A percentile compares a stretch with the other conserved stretches of the same genome.
Evolutionary conservation across 2,113 vertebrate species (phyloP).

Genomic region (Microtus richardsoni): DNA sequence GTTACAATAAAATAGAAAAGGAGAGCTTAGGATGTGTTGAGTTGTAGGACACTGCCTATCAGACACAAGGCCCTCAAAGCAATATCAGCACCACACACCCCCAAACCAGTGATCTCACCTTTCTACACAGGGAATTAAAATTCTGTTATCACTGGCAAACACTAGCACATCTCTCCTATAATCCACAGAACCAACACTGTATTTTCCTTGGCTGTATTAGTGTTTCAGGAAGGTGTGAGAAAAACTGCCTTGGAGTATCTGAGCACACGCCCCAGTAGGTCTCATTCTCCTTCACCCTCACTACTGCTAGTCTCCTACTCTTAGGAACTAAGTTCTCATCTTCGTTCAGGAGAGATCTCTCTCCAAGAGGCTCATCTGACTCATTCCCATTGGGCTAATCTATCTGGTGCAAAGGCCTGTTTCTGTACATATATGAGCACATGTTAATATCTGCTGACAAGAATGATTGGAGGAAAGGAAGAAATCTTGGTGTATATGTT

Average conservation of each 20-base stretch:
- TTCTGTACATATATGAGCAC: not conserved
- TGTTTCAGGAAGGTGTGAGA: not conserved
- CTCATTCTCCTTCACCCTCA: not conserved
- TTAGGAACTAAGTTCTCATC: not conserved
- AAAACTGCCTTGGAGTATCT: not conserved
- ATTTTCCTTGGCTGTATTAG: not conserved
- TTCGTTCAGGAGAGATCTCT: not conserved
- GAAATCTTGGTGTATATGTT: not conserved
- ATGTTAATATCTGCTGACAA: not conserved
- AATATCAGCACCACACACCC: not conserved
- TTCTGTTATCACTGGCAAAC: slow-evolving; percentile 31
- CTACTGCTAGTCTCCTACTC: not conserved
- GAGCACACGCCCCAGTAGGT: not conserved
- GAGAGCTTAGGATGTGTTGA: not conserved
- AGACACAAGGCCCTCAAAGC: not conserved
- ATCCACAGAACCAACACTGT: not conserved
- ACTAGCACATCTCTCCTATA: not conserved
- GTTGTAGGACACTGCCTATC: not conserved
- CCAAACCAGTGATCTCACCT: not conserved
- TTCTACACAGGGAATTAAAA: not conserved
- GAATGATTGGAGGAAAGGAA: not conserved
- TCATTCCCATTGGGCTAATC: not conserved
- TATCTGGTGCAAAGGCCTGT: not conserved
- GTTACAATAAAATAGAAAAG: not conserved
- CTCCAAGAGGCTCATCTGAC: not conserved